phyloP scores from a whole-genome alignment of 64 coral and sea anemone genomes.

The Pocillopora damicornis region DNA sequence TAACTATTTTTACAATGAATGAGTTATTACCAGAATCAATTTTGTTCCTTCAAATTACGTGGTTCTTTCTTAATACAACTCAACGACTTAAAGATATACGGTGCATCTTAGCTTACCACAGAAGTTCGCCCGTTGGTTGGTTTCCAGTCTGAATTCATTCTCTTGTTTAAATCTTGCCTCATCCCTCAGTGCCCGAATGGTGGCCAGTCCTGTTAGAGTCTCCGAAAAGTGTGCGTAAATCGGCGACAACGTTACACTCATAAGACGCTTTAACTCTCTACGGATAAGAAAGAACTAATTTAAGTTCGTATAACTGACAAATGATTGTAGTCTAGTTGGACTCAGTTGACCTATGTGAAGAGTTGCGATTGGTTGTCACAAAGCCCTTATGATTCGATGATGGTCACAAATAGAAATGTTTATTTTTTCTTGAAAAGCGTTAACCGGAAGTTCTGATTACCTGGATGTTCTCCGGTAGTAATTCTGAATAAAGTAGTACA shows the following conservation, averaged over 20 bases:
- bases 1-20: too few relatives aligned
- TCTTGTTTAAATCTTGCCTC: conserved; percentile 62
- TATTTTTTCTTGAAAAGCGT: neutral
- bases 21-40: too few relatives aligned
- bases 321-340: too few relatives aligned
- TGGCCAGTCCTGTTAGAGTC: conserved; percentile 77
- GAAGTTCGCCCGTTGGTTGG: conserved; percentile 85
- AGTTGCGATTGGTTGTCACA: too few relatives aligned
- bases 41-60: too few relatives aligned
- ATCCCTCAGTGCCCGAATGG: conserved; percentile 89
- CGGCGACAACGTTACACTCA: conserved; percentile 87
- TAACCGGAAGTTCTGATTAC: conserved; percentile 3
- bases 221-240: conserved; percentile 98
- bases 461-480: conserved; percentile 94
- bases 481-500: conserved; percentile 95
- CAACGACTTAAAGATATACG: neutral
- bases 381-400: too few relatives aligned
- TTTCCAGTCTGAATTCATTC: conserved; percentile 76
- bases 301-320: neutral
- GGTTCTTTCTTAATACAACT: neutral
- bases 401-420: neutral
- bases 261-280: conserved; percentile 91
- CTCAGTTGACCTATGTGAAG: too few relatives aligned
- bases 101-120: conserved; percentile 56
- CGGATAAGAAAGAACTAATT: neutral